These are phyloP conservation scores for Amorpha juglandis DNA, from an alignment of 2,888 invertebrate species.

Conservation along the genomic window DNA sequence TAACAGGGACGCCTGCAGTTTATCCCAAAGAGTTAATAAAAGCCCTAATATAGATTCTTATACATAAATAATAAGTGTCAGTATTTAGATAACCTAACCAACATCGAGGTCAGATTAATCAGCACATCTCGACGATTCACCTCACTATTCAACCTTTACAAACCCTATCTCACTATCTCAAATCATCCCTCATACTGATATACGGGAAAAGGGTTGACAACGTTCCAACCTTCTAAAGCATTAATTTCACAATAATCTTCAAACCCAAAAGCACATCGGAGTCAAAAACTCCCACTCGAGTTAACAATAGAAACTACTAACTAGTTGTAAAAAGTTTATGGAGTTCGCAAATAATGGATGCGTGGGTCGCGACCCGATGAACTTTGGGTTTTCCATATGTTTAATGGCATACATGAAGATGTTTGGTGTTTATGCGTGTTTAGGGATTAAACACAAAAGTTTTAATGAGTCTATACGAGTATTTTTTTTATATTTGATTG, in stretches of 20 bases:
- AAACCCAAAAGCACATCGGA: slow-evolving; percentile 14
- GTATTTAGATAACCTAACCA: neutral
- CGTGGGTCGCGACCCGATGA: neutral
- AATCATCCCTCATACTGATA: neutral
- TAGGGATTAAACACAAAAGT: neutral
- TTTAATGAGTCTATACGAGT: neutral
- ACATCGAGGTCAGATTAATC: neutral
- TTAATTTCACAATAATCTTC: neutral
- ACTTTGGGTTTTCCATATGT: slow-evolving; percentile 2
- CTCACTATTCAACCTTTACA: neutral
- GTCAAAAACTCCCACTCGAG: slow-evolving; percentile 14
- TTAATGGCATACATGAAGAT: slow-evolving; percentile 4
- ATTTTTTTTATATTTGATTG: too few relatives aligned
- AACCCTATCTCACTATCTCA: neutral
- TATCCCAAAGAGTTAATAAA: too few relatives aligned
- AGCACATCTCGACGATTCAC: neutral
- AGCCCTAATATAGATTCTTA: too few relatives aligned
- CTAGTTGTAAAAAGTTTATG: slow-evolving; percentile 12
- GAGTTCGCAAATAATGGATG: slow-evolving; percentile 13
- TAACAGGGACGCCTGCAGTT: too few relatives aligned
- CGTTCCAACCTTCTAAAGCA: neutral
- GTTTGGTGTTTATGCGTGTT: neutral
- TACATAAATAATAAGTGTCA: too few relatives aligned
- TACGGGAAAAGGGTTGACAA: neutral
- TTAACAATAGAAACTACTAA: slow-evolving; percentile 7